Conservation (phyloP, 2,797 vertebrate species). For the Triplophysa bombifrons region DNA sequence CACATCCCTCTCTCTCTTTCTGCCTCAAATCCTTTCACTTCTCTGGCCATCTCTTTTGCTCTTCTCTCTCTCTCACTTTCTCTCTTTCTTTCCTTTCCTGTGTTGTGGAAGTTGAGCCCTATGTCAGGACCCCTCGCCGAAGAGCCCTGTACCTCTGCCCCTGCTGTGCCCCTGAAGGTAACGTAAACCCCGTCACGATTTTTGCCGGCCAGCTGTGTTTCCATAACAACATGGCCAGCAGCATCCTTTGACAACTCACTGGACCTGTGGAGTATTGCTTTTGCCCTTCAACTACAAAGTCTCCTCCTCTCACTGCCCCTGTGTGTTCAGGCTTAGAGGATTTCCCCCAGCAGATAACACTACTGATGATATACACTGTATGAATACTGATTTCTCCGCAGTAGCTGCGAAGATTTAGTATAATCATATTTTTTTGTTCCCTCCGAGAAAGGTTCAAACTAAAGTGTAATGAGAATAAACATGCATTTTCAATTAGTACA, state of each 20-base stretch:
- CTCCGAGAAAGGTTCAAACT: background rate
- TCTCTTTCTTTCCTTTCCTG: conserved; percentile 63
- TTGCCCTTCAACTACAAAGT: conserved; percentile 35
- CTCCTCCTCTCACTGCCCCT: conserved; percentile 45
- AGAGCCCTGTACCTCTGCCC: conserved; percentile 98
- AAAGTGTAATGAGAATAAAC: background rate
- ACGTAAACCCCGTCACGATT: conserved; percentile 79
- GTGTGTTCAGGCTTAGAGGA: conserved; percentile 63
- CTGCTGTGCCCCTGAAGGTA: conserved; percentile 99
- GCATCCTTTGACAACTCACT: conserved; percentile 68
- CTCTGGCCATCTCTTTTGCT: conserved; percentile 50
- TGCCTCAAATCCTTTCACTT: conserved; percentile 62
- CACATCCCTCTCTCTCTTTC: conserved; percentile 61
- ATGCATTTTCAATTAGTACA: background rate
- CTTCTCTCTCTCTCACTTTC: conserved; percentile 11
- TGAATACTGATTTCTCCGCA: conserved; percentile 2
- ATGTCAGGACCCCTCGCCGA: conserved; percentile 94
- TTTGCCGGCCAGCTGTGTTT: conserved; percentile 67
- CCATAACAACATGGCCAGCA: conserved; percentile 50
- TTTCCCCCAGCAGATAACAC: conserved; percentile 63
- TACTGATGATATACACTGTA: background rate
- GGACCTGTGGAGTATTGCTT: conserved; percentile 64
- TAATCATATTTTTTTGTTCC: background rate
- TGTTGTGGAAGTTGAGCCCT: conserved; percentile 95
- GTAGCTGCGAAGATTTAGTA: background rate